Conservation (phyloP, 2,888 invertebrate genomes). For the Drosophila incognita region DNA sequence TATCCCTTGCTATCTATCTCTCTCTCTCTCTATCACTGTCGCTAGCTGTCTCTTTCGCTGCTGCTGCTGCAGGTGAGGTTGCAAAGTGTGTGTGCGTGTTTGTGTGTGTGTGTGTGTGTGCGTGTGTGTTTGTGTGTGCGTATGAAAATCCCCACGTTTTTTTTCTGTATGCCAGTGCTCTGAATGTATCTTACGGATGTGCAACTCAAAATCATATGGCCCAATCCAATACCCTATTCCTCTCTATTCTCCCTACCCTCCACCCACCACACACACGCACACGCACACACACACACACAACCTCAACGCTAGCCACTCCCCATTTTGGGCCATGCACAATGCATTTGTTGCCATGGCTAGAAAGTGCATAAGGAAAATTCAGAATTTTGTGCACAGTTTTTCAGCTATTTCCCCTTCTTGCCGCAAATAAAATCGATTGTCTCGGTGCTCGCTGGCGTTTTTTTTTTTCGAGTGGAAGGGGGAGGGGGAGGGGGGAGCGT, state of each 20-base stretch:
- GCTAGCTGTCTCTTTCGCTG: neutral
- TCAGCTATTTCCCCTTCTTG: conserved; percentile 17
- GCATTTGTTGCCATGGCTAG: conserved; percentile 8
- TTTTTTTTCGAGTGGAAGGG: neutral
- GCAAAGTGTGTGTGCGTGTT: conserved; percentile 10
- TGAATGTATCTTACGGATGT: conserved; percentile 19
- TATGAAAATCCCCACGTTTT: conserved; percentile 12
- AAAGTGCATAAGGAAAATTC: conserved; percentile 46
- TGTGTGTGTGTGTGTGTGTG: neutral
- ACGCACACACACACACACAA: neutral
- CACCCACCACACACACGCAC: neutral
- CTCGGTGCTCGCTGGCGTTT: conserved; percentile 15
- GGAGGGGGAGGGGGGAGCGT: fast-evolving
- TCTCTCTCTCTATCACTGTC: neutral
- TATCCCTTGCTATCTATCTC: neutral
- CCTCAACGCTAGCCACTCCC: conserved; percentile 4
- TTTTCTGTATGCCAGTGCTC: neutral
- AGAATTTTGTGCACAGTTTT: conserved; percentile 38
- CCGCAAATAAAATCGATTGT: conserved; percentile 52
- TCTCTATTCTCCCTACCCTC: neutral
- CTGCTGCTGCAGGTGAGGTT: conserved; percentile 9
- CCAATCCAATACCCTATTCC: conserved; percentile 3
- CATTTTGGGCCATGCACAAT: conserved; percentile 7
- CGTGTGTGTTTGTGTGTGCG: neutral
- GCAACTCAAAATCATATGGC: conserved; percentile 6